phyloP scores from a whole-genome alignment of 2,797 vertebrate species.

The Poeciliopsis gracilis region DNA sequence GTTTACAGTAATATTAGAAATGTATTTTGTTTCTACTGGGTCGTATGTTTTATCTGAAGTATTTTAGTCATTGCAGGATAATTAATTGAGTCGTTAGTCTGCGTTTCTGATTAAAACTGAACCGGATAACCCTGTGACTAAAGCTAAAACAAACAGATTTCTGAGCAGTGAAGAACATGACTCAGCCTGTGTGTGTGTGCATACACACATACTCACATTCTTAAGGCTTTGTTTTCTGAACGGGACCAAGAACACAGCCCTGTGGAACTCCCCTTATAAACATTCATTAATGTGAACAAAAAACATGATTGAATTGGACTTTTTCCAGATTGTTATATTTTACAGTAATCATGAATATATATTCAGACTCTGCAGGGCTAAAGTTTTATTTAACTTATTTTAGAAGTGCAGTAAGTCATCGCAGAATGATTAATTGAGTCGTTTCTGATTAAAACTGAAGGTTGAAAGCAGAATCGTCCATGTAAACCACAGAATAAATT shows the following conservation, averaged over 20 bases:
- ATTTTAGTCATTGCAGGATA: background rate
- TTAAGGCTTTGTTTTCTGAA: conserved; percentile 45
- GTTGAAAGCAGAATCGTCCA: background rate
- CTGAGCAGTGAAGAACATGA: background rate
- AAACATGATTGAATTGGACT: background rate
- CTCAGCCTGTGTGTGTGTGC: background rate
- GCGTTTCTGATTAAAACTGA: background rate
- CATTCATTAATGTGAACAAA: background rate
- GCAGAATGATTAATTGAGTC: background rate
- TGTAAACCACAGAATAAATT: background rate
- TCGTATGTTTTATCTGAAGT: background rate
- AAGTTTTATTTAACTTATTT: background rate
- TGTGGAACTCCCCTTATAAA: background rate
- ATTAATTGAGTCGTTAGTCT: background rate
- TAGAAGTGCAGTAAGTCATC: background rate
- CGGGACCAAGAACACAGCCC: background rate
- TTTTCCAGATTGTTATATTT: background rate
- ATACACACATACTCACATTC: background rate
- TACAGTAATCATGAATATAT: background rate
- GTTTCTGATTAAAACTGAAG: background rate
- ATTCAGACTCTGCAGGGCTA: background rate
- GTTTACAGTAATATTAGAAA: background rate
- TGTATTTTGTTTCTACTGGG: background rate
- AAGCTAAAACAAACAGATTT: conserved; percentile 1
- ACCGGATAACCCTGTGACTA: background rate